Conservation (phyloP, 2,888 invertebrate species). For the Synanthedon vespiformis region DNA sequence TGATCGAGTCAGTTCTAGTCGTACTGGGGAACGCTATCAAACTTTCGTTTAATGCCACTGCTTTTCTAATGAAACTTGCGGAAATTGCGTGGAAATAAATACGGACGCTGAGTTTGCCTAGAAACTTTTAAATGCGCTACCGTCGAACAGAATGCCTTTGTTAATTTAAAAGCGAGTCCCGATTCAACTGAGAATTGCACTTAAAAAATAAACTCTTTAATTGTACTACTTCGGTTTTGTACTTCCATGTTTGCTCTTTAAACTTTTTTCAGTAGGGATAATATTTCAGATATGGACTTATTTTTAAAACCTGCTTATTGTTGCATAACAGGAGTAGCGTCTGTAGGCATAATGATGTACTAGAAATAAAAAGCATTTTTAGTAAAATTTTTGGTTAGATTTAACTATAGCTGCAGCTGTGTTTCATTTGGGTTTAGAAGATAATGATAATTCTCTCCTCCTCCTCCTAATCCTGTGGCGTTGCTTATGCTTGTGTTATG, state of each 20-base stretch:
- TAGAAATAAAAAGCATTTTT: no score
- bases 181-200: slow-evolving; percentile 27
- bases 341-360: no score
- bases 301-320: no score
- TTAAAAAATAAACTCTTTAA: slow-evolving; percentile 26
- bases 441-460: no score
- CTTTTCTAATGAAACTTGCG: slow-evolving; percentile 47
- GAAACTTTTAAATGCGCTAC: slow-evolving; percentile 49
- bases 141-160: slow-evolving; percentile 42
- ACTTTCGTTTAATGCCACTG: slow-evolving; percentile 14
- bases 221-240: neutral
- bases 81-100: slow-evolving; percentile 57
- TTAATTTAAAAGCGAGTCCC: slow-evolving; percentile 46
- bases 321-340: no score
- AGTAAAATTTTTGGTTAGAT: no score
- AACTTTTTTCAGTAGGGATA: neutral
- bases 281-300: no score
- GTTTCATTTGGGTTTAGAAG: no score
- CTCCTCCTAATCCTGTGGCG: no score
- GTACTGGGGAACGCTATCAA: slow-evolving; percentile 3
- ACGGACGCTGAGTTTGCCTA: slow-evolving; percentile 38
- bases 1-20: slow-evolving; percentile 17
- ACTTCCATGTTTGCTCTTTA: neutral
- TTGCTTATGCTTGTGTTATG: no score
- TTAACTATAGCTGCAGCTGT: no score